phyloP scores from a whole-genome alignment of 2,888 invertebrate genomes.

The Pristionchus exspectatus region DNA sequence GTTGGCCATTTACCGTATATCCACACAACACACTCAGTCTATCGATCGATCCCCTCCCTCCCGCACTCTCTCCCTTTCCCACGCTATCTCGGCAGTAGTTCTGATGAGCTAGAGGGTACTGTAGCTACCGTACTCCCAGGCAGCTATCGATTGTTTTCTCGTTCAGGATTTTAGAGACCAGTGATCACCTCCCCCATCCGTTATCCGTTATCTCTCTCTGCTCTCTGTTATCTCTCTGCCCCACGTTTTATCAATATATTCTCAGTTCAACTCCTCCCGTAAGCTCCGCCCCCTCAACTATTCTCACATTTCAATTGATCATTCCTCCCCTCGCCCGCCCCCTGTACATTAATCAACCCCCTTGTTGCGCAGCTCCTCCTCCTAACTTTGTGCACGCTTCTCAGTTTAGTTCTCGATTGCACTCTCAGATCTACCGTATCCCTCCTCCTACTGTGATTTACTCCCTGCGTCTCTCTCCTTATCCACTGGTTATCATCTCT shows the following conservation, averaged over 20 bases:
- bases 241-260: constrained; percentile 10
- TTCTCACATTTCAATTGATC: constrained; percentile 47
- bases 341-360: constrained; percentile 4
- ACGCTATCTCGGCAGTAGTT: not conserved
- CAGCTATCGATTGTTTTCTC: not conserved
- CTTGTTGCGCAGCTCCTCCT: not conserved
- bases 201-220: constrained; percentile 5
- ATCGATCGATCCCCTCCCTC: not conserved
- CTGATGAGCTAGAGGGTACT: not conserved
- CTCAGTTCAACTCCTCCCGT: constrained; percentile 7
- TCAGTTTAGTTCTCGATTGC: not conserved
- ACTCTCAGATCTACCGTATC: constrained; percentile 40
- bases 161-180: not conserved
- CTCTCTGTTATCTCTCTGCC: not conserved
- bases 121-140: not conserved
- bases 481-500: not conserved
- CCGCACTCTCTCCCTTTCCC: not conserved
- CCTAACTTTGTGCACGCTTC: not conserved
- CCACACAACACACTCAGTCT: not conserved
- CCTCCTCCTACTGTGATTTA: constrained; percentile 13
- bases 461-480: constrained; percentile 47
- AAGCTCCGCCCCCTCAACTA: constrained; percentile 11
- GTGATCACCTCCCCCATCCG: not conserved
- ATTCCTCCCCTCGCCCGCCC: not conserved
- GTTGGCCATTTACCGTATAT: constrained; percentile 33